Percentiles rank a stretch among this genome's conserved stretches.
Conservation (phyloP, 2,797 vertebrate genomes). For the Propithecus deckenii region DNA sequence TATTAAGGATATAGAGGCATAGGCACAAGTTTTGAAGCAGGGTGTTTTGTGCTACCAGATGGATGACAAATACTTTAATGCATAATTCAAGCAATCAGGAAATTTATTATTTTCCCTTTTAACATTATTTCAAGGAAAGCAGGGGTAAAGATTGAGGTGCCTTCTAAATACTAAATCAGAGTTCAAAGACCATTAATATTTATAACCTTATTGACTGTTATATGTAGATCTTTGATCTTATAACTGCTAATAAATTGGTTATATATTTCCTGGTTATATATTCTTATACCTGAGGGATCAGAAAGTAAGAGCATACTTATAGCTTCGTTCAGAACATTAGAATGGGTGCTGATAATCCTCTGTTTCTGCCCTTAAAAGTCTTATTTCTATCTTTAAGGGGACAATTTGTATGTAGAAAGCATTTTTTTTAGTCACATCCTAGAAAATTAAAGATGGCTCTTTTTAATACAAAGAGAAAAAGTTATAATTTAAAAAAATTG, state of each 20-base stretch:
- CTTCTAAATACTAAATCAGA: neutral
- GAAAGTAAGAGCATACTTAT: neutral
- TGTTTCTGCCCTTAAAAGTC: neutral
- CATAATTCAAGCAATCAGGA: neutral
- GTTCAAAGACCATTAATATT: neutral
- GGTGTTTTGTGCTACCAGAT: neutral
- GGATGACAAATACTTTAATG: neutral
- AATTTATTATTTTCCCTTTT: neutral
- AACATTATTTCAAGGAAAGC: neutral
- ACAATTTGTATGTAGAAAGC: neutral
- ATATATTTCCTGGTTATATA: neutral
- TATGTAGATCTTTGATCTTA: neutral
- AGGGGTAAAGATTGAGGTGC: neutral
- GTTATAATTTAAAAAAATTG: neutral
- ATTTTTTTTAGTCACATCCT: neutral
- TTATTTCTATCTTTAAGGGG: neutral
- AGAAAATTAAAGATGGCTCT: conserved; percentile 1
- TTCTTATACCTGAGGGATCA: neutral
- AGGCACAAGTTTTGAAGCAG: neutral
- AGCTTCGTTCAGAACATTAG: neutral
- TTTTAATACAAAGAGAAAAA: conserved; percentile 10
- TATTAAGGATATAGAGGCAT: neutral
- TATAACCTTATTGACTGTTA: neutral
- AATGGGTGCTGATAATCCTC: neutral
- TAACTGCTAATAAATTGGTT: neutral